Conservation (phyloP, 2,888 invertebrate species). For the Torymus auratus region DNA sequence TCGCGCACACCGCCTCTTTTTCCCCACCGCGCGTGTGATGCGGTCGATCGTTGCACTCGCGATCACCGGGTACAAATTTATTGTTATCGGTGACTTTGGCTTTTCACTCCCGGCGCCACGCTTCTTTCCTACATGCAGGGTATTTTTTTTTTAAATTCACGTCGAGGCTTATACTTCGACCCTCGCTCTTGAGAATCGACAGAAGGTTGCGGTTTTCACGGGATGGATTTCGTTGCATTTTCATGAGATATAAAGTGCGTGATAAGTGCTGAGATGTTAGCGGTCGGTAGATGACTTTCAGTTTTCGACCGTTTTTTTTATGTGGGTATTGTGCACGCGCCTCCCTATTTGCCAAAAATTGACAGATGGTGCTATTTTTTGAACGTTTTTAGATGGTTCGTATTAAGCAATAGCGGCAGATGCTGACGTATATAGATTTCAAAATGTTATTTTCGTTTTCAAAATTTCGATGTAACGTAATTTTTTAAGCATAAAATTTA, state of each 20-base stretch:
- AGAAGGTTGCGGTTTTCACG: background rate
- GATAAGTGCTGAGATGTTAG: background rate
- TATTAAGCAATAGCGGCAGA: background rate
- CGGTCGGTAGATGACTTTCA: constrained; percentile 10
- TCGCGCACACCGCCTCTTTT: background rate
- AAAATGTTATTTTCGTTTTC: background rate
- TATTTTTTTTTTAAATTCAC: constrained; percentile 6
- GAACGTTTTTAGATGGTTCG: background rate
- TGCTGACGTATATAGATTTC: background rate
- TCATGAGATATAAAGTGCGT: background rate
- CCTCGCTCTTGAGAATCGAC: background rate
- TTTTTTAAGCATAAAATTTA: too few species aligned
- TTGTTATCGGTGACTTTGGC: constrained; percentile 34
- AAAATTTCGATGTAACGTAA: too few species aligned
- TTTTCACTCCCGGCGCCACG: background rate
- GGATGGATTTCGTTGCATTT: constrained; percentile 17
- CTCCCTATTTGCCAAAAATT: constrained; percentile 42
- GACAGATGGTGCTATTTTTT: constrained; percentile 25
- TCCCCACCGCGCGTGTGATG: background rate
- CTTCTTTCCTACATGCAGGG: background rate
- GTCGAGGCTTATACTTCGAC: background rate
- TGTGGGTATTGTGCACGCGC: background rate
- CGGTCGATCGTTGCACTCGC: constrained; percentile 15
- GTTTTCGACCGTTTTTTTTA: background rate
- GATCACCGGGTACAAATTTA: background rate